phyloP scores from a whole-genome alignment of 2,113 vertebrate species.

The Phrynocephalus versicolor region DNA sequence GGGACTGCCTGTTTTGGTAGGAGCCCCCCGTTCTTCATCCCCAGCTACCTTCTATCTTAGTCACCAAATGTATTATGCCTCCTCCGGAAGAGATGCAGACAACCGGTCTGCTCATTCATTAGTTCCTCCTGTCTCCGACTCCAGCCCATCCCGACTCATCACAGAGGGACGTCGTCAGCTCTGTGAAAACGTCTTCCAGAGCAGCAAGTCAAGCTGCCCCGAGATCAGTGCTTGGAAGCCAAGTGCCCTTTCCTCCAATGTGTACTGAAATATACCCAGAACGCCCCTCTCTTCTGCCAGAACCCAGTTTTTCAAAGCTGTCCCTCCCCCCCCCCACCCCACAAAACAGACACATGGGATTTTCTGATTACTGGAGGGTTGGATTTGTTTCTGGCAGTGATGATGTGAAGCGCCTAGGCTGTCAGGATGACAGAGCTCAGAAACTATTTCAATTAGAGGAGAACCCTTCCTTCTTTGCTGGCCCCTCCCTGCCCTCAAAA shows the following conservation, averaged over 20 bases:
- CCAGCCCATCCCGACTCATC: background rate
- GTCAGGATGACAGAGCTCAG: constrained; percentile 44
- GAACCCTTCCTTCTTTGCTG: constrained; percentile 3
- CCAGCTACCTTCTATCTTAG: background rate
- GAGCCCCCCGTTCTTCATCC: background rate
- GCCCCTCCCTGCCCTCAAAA: constrained; percentile 12
- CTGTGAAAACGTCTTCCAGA: constrained; percentile 11
- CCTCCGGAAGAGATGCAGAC: background rate
- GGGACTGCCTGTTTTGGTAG: background rate
- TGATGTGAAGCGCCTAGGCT: background rate
- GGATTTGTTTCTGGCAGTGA: constrained; percentile 47
- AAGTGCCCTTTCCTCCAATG: background rate
- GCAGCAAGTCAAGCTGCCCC: background rate
- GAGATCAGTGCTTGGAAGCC: background rate
- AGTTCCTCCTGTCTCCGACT: constrained; percentile 8
- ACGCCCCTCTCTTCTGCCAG: background rate
- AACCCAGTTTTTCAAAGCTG: rapidly evolving
- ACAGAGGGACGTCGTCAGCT: background rate
- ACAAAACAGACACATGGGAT: constrained; percentile 9
- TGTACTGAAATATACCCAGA: constrained; percentile 2
- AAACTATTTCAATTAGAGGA: constrained; percentile 57
- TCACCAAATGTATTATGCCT: background rate
- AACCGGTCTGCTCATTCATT: background rate
- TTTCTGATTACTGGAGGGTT: constrained; percentile 12
- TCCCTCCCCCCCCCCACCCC: background rate